Base-by-base conservation (phyloP, 2,888 invertebrate genomes). In the Clistopyga incitator region DNA sequence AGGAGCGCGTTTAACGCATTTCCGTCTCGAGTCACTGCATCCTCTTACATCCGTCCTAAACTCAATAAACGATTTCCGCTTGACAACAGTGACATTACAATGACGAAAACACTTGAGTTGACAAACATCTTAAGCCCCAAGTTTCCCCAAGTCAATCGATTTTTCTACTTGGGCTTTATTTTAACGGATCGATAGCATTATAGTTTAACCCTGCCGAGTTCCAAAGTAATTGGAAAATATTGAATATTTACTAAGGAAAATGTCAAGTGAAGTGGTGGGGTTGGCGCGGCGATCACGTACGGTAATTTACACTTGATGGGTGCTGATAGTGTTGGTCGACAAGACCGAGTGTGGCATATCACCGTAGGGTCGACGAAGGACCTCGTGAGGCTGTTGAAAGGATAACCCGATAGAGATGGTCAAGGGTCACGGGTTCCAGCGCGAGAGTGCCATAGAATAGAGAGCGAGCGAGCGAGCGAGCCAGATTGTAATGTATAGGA, bases 401-500 rank as follows among this genome's bases (percentile, higher is more conserved):
- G 67, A 54, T 56, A n/a, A 59, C 47, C 77, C 29, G 52, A 47
- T 23, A 61, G 56, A 68, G 78, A 76, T 64, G 52, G 68, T 15
- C 52, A 61, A 56, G 47, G 64, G 64, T 76, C 42, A 72, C 42
- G 68, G 81, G 68, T 78, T 72, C 72, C 42, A 38, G 65, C 54
- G 42, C 54, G 20, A 38, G 38, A 25, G 18, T 25, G 61, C 74
- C 47, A 64, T 78, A 45, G 59, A 76, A 82, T 78, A 78, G 80
- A 72, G 77, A 56, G 56, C 56, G 71, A 42, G 56, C 42, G 64
- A 80, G 76, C 75, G 78, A 61, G 82, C 67, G 82, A 67, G 82
- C 72, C 81, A 84, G 78, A 84, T 82, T 81, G 88, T 91, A 91
- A 92, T 90, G 90, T 90, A 91, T 90, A 89, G 87, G 88, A 87